Base-by-base conservation (phyloP, 2,888 invertebrate genomes). In the Orthosia incerta region DNA sequence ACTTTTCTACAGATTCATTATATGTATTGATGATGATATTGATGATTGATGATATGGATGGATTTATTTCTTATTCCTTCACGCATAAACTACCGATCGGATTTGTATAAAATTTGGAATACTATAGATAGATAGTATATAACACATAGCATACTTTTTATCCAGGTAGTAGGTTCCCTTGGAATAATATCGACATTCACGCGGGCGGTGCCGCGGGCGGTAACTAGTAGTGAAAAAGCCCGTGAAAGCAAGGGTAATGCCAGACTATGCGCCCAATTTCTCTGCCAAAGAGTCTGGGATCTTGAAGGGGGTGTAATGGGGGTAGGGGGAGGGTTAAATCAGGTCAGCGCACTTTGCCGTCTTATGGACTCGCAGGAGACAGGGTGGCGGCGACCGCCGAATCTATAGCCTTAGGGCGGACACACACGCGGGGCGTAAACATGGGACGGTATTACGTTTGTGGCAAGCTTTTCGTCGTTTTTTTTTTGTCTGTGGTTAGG, bases 321-420 rank as follows among this genome's bases (percentile, higher is more conserved):
- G 50, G 51, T 64, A 71, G 45, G 50, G 46, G 73, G 76, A 60
- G 68, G 31, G 62, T 69, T 26, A 82, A 87, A 88, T 83, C 88
- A 86, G 94, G 94, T 94, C 94, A 93, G 86, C 92, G 93, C 91
- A 90, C 94, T 93, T 90, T 90, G 90, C 73, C 87, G 85, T 85
- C 90, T 88, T 86, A 88, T 86, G 85, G 20, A 60, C 15, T 60
- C 20, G 60, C 39, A 39, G 39, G 88, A 92, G 92, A 93, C 93
- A 87, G 88, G 87, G 89, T 83, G 94, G 91, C 94, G 93, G 75
- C 91, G 72, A 51, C 71, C 84, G 71, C 65, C 80, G 78, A 87
- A 88, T 86, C 87, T 87, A 84, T 86, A 84, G 73, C 76, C 72
- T 86, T 63, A 74, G 67, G 72, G 46, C 23, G 46, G 12, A 15